Conservation (phyloP, 2,113 vertebrate species). For the Scopus umbretta region DNA sequence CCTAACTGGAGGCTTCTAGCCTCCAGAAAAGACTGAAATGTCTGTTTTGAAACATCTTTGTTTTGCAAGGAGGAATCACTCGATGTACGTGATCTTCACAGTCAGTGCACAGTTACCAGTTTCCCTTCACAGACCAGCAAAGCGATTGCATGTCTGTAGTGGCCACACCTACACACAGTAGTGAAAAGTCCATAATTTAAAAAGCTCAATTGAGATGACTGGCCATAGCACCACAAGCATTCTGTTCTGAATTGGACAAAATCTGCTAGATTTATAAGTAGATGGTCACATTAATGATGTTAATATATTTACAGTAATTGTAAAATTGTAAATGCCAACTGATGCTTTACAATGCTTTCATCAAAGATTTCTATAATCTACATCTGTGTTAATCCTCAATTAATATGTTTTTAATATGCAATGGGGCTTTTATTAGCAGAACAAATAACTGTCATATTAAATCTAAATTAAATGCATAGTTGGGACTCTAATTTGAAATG, state of each 20-base stretch:
- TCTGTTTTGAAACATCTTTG: not conserved
- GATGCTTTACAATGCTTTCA: not conserved
- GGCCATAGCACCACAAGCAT: not conserved
- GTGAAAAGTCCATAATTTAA: not conserved
- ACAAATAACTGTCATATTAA: slow-evolving; percentile 42
- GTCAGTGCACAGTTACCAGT: not conserved
- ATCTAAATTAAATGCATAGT: slow-evolving; percentile 27
- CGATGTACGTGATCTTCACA: accelerated
- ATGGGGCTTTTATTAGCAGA: slow-evolving; percentile 25
- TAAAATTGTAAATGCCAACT: slow-evolving; percentile 4
- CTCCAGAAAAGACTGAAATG: not conserved
- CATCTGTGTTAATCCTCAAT: slow-evolving; percentile 21
- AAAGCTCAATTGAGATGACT: not conserved
- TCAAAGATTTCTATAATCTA: slow-evolving; percentile 20
- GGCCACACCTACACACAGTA: not conserved
- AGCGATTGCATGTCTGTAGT: not conserved
- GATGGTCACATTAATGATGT: not conserved
- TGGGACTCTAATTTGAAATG: slow-evolving; percentile 11
- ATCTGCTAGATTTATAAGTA: not conserved
- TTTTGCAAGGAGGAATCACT: not conserved
- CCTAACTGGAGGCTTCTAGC: not conserved
- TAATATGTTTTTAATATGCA: slow-evolving; percentile 48
- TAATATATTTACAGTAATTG: not conserved
- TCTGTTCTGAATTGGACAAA: not conserved
- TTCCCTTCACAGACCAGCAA: not conserved